Base-by-base conservation (phyloP, 2,888 invertebrate species). In the Panzeria rudis region DNA sequence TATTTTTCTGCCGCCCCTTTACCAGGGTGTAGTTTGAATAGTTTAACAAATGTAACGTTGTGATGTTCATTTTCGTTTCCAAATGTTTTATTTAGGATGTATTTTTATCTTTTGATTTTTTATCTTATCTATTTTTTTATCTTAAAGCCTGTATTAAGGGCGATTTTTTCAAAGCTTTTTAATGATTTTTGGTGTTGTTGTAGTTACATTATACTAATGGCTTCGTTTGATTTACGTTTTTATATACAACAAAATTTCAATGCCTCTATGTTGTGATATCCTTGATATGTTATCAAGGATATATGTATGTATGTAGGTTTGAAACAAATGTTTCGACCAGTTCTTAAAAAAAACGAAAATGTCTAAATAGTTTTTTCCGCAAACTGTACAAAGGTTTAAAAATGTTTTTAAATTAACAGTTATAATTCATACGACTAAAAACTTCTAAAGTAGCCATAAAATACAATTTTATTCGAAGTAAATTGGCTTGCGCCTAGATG, bases 151-250 rank as follows among this genome's bases (percentile, higher is more conserved):
- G 41, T 64, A 32, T 44, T 79, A 44, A 38, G 44, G 20, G 25
- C 13, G 4, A 32, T 77, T 68, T 41, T 56, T 29, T 5, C 13
- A 11, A 23, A 23, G 44, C 8, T 29, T 77, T 50, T 59, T 52
- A n/a, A 32, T 50, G 8, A 23, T 41, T 20, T 76, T 52, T 61
- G 25, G 32, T 29, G 23, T 41, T 25, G 35, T 17, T 71, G 29
- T 71, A 35, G 52, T 38, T 77, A 44, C 47, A 72, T 72, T 47
- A 71, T 62, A 61, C 83, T 73, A 77, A 72, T 72, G 50, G 64
- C 17, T 73, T 73, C 72, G 66, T 83, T 77, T 79, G 68, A 79
- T 79, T 83, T 79, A 68, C 20, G 44, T 62, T 76, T 69, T 17
- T 32, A 0, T 17, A 25, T 25, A 17, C 17, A 56, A 56, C 15